Percentiles rank a stretch among this genome's conserved stretches.
phyloP scores from a whole-genome alignment of 2,888 invertebrate species.

The Hydrotaea diabolus region DNA sequence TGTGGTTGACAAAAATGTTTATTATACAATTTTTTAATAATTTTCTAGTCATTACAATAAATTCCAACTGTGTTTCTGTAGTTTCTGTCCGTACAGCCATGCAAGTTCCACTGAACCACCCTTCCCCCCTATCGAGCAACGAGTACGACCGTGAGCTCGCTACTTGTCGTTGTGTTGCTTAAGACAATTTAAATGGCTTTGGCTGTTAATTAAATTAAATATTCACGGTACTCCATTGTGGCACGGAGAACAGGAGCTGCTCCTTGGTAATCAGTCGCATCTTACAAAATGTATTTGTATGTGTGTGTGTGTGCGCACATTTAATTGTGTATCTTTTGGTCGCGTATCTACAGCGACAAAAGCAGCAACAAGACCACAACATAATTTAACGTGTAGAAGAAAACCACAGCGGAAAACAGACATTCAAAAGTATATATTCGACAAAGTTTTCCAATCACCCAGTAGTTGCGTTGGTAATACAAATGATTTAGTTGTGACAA shows the following conservation, averaged over 20 bases:
- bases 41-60: constrained; percentile 76
- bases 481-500: no score
- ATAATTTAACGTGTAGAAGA: constrained; percentile 61
- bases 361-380: constrained; percentile 43
- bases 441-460: not conserved
- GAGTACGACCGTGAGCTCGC: not conserved
- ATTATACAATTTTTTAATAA: constrained; percentile 49
- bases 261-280: constrained; percentile 32
- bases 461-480: no score
- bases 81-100: constrained; percentile 23
- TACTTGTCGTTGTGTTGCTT: constrained; percentile 50
- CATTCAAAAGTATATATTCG: constrained; percentile 13
- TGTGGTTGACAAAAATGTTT: constrained; percentile 37
- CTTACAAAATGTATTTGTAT: not conserved
- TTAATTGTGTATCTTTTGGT: constrained; percentile 49
- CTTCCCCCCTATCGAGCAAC: not conserved
- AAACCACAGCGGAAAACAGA: constrained; percentile 62
- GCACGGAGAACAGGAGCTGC: constrained; percentile 22
- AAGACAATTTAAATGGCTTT: constrained; percentile 74
- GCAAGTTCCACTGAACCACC: not conserved
- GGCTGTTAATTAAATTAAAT: constrained; percentile 80
- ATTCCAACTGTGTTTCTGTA: constrained; percentile 69
- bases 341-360: constrained; percentile 41
- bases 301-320: not conserved
- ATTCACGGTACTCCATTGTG: constrained; percentile 71